Conservation (phyloP, 2,888 invertebrate species). For the Drosophila siamana region DNA sequence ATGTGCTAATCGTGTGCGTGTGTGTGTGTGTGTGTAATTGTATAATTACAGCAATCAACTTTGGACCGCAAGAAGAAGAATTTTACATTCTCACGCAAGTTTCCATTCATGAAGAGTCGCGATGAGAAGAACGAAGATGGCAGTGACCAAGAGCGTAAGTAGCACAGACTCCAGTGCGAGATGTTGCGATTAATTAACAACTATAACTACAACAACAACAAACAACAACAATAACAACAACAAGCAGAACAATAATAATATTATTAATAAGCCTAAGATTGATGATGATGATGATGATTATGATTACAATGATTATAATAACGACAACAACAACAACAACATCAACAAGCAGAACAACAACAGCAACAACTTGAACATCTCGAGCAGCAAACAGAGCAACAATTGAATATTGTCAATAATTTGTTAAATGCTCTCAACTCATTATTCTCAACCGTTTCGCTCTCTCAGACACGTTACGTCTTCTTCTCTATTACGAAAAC, state of each 20-base stretch:
- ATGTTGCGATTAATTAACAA: constrained; percentile 38
- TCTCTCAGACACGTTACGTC: neutral
- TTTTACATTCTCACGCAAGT: constrained; percentile 98
- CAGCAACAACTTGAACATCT: constrained; percentile 16
- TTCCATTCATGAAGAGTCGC: constrained; percentile 99
- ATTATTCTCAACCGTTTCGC: neutral
- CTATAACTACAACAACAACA: constrained; percentile 16
- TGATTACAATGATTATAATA: too few relatives aligned
- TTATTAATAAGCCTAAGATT: neutral
- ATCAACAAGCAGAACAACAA: constrained; percentile 19
- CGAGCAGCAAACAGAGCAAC: constrained; percentile 12
- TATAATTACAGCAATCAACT: constrained; percentile 92
- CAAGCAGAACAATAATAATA: neutral
- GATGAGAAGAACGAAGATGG: constrained; percentile 99
- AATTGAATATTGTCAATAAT: constrained; percentile 18
- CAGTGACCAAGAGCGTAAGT: constrained; percentile 99
- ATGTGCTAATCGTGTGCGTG: constrained; percentile 14
- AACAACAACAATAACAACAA: constrained; percentile 13
- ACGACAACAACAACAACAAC: too few relatives aligned
- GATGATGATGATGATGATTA: neutral
- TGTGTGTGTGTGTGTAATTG: constrained; percentile 7
- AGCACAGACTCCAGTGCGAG: constrained; percentile 37
- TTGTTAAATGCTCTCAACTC: constrained; percentile 11
- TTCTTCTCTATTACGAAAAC: constrained; percentile 1
- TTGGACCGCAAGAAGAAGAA: constrained; percentile 99